A percentile compares a stretch with the other conserved stretches of the same genome.
These are phyloP conservation scores for Orcinus orca DNA, from an alignment of 2,113 vertebrate genomes.

Conservation along the genomic window DNA sequence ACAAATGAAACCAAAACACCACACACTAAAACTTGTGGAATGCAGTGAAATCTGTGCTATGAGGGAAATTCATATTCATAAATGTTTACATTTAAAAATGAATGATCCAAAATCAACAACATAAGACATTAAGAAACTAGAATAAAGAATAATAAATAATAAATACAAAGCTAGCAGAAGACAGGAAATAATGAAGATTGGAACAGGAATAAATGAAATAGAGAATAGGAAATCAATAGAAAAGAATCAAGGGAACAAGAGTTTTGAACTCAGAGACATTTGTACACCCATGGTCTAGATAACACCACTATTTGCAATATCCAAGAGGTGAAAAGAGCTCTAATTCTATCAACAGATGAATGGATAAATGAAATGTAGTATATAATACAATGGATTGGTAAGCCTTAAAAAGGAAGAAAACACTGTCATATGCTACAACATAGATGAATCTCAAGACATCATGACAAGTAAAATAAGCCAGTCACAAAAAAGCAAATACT, in stretches of 20 bases:
- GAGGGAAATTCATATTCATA: not conserved
- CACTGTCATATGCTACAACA: not conserved
- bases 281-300: not conserved
- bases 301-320: not conserved
- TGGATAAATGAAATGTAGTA: not conserved
- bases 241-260: not conserved
- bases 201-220: not conserved
- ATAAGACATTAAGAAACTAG: not conserved
- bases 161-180: not conserved
- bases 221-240: not conserved
- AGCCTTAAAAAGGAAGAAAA: not conserved
- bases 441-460: not conserved
- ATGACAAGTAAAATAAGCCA: not conserved
- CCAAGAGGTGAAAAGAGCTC: not conserved
- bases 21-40: not conserved
- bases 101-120: not conserved
- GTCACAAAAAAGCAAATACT: not conserved
- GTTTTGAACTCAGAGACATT: not conserved
- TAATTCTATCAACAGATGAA: not conserved
- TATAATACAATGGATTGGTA: not conserved
- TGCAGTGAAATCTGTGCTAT: not conserved
- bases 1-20: not conserved
- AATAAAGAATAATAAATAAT: not conserved
- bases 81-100: not conserved
- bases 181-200: not conserved